Evolutionary conservation across 2,113 vertebrate species (phyloP).

Genomic region (Apistogramma diplotaenia): DNA sequence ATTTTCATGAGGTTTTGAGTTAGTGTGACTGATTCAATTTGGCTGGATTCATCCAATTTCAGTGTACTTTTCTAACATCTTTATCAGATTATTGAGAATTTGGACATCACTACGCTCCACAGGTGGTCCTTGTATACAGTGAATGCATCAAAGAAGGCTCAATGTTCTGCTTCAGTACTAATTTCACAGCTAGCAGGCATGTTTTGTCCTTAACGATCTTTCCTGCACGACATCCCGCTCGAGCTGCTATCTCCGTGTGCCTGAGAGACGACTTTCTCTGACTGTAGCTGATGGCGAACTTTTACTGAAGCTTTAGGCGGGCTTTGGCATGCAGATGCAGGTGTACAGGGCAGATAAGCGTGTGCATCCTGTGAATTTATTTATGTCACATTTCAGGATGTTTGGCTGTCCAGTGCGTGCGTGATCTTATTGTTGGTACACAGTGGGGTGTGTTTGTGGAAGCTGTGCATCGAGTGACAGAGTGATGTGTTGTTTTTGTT

Average conservation of each 20-base stretch:
- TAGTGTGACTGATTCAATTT: slow-evolving; percentile 39
- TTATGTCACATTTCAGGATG: background rate
- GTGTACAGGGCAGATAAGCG: background rate
- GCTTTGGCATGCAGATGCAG: background rate
- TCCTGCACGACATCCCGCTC: background rate
- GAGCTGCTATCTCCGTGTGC: background rate
- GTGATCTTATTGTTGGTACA: background rate
- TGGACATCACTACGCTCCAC: background rate
- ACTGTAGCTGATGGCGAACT: background rate
- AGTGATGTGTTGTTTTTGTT: background rate
- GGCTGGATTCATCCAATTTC: background rate
- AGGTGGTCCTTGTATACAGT: background rate
- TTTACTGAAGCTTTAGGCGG: background rate
- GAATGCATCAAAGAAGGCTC: background rate
- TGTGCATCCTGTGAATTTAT: background rate
- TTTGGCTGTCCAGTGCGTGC: no score
- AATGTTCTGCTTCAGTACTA: background rate
- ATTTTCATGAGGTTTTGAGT: slow-evolving; percentile 18
- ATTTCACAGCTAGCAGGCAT: background rate
- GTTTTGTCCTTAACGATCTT: background rate
- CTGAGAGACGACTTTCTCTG: background rate
- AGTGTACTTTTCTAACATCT: background rate
- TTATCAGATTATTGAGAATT: slow-evolving; percentile 8
- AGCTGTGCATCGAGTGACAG: background rate
- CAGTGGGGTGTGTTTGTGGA: background rate